phyloP scores from a whole-genome alignment of 2,797 vertebrate genomes.

The Catostomus latipinnis region DNA sequence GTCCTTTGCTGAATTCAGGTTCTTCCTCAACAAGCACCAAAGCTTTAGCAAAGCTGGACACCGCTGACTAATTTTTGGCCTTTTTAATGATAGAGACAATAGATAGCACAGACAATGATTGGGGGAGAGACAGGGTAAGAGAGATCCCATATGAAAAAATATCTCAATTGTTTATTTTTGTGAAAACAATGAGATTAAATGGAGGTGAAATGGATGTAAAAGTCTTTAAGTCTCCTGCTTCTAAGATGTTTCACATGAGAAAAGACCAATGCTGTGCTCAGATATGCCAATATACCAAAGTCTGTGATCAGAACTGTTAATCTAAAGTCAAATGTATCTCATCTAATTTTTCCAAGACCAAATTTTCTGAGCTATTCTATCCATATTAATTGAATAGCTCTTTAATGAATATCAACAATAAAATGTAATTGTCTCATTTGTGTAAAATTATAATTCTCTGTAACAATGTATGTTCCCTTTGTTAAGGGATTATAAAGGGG shows the following conservation, averaged over 20 bases:
- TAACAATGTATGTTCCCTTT: too few relatives aligned
- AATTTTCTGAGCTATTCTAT: too few relatives aligned
- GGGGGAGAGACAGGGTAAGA: neutral
- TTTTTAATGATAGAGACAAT: neutral
- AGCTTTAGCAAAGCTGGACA: neutral
- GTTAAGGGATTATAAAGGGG: too few relatives aligned
- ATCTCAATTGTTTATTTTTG: neutral
- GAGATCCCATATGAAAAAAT: neutral
- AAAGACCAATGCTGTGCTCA: neutral
- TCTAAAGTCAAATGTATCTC: too few relatives aligned
- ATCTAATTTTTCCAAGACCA: too few relatives aligned
- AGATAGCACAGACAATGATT: neutral
- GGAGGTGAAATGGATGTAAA: neutral
- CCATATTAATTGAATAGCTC: too few relatives aligned
- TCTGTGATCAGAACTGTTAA: too few relatives aligned
- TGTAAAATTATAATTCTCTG: too few relatives aligned
- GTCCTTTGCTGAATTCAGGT: slow-evolving; percentile 17
- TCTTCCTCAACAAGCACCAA: slow-evolving; percentile 16
- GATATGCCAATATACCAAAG: too few relatives aligned
- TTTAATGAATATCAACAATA: too few relatives aligned
- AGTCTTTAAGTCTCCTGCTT: neutral
- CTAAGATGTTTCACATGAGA: neutral
- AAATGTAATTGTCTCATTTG: too few relatives aligned
- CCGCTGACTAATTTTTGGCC: neutral
- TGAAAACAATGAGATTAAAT: neutral